Conservation (phyloP, 1,140 invertebrate genomes). For the Hylyphantes graminicola region DNA sequence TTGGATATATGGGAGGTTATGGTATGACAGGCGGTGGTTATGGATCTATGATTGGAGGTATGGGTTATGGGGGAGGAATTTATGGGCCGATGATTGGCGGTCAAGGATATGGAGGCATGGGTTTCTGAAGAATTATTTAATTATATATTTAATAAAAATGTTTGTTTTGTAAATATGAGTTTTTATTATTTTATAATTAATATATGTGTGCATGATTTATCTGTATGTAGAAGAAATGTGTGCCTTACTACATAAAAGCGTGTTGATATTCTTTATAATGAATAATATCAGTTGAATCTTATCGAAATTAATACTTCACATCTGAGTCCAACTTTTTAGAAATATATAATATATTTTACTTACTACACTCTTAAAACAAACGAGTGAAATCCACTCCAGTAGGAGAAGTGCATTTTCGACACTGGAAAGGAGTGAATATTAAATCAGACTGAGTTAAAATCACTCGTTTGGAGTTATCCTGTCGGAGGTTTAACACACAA, state of each 20-base stretch:
- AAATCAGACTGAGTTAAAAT: too few species aligned
- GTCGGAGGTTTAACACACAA: too few species aligned
- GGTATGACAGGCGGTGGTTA: neutral
- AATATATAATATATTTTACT: too few species aligned
- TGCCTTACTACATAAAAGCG: neutral
- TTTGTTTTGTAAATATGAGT: too few species aligned
- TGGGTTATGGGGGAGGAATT: neutral
- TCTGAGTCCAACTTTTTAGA: too few species aligned
- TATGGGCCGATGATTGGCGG: neutral
- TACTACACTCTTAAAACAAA: too few species aligned
- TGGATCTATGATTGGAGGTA: conserved; percentile 6
- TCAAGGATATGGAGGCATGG: neutral
- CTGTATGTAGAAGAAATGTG: neutral
- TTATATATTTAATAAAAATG: neutral
- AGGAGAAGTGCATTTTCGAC: too few species aligned
- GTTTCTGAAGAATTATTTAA: neutral
- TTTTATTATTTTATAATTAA: neutral
- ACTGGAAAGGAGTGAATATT: too few species aligned
- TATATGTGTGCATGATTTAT: neutral
- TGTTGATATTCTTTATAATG: neutral
- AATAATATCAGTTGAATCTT: too few species aligned
- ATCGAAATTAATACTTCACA: too few species aligned
- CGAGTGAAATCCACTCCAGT: too few species aligned
- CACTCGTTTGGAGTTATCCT: too few species aligned
- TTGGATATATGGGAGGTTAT: neutral